These are phyloP conservation scores for Lophius americanus DNA, from an alignment of 2,797 vertebrate species.

Conservation along the genomic window DNA sequence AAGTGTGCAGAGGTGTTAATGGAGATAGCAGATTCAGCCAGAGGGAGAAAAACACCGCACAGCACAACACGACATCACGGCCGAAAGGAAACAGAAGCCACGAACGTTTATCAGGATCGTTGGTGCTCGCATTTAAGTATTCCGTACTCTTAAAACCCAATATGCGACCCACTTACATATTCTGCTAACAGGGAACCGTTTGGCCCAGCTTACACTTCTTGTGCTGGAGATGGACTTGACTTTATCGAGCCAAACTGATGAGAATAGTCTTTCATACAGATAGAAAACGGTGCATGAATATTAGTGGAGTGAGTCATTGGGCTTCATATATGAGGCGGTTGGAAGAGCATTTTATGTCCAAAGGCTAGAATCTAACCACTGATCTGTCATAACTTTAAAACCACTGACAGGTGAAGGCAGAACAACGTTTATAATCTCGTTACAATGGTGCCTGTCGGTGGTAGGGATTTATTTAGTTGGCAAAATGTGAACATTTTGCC, in stretches of 20 bases:
- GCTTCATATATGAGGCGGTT: not conserved
- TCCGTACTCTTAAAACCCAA: not conserved
- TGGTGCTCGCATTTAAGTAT: conserved; percentile 10
- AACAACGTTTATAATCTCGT: too few relatives aligned
- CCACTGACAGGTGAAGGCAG: too few relatives aligned
- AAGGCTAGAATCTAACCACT: not conserved
- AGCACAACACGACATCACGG: conserved; percentile 39
- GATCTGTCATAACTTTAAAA: too few relatives aligned
- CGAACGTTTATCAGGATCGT: conserved; percentile 19
- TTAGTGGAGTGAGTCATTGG: not conserved
- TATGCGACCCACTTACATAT: not conserved
- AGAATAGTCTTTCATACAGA: not conserved
- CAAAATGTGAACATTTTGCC: too few relatives aligned
- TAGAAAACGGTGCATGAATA: not conserved
- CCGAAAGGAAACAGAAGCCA: conserved; percentile 63
- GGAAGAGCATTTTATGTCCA: not conserved
- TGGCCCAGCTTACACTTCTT: not conserved
- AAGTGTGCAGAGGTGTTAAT: conserved; percentile 66
- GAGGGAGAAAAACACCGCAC: conserved; percentile 51
- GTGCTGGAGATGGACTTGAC: not conserved
- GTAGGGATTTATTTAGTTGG: too few relatives aligned
- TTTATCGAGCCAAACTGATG: conserved; percentile 2
- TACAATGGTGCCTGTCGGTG: too few relatives aligned
- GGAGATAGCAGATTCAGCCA: conserved; percentile 72
- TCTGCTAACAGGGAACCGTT: too few relatives aligned